Conservation (phyloP, 2,888 invertebrate genomes). For the Cheilosia soror region DNA sequence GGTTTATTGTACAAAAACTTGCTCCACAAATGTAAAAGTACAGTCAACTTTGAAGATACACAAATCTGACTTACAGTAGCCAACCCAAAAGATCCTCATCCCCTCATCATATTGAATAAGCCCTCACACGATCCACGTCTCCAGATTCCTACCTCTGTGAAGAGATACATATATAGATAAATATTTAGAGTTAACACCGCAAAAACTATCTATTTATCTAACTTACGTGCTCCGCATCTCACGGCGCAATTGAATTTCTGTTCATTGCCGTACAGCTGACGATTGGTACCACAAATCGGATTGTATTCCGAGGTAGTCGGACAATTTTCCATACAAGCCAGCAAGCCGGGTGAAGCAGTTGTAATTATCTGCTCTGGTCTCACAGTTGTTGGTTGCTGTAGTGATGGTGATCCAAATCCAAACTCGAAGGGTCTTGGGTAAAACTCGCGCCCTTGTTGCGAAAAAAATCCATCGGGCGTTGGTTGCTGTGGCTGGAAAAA, state of each 20-base stretch:
- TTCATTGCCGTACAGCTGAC: constrained; percentile 80
- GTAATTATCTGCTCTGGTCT: constrained; percentile 76
- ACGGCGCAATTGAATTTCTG: constrained; percentile 81
- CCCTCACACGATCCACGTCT: constrained; percentile 81
- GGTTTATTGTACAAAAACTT: too few relatives aligned
- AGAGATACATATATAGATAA: not conserved
- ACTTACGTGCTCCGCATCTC: constrained; percentile 81
- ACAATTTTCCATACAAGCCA: constrained; percentile 80
- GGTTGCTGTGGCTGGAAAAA: constrained; percentile 3
- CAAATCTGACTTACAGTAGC: not conserved
- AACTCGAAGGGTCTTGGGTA: not conserved
- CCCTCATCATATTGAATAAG: constrained; percentile 80
- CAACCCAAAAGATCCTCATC: constrained; percentile 66
- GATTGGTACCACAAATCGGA: constrained; percentile 82
- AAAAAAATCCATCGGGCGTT: not conserved
- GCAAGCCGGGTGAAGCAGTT: constrained; percentile 77
- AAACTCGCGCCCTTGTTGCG: not conserved
- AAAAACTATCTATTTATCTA: too few relatives aligned
- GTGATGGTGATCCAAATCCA: not conserved
- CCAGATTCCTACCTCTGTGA: constrained; percentile 80
- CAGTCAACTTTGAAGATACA: too few relatives aligned
- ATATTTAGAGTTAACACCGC: too few relatives aligned
- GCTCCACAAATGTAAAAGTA: too few relatives aligned
- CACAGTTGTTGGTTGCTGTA: constrained; percentile 45
- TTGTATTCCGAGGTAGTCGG: constrained; percentile 82